Evolutionary conservation across 2,888 invertebrate species (phyloP), one percentile per base, ranked within the genome.

Genomic region (Lissocephala sabroskyi): DNA sequence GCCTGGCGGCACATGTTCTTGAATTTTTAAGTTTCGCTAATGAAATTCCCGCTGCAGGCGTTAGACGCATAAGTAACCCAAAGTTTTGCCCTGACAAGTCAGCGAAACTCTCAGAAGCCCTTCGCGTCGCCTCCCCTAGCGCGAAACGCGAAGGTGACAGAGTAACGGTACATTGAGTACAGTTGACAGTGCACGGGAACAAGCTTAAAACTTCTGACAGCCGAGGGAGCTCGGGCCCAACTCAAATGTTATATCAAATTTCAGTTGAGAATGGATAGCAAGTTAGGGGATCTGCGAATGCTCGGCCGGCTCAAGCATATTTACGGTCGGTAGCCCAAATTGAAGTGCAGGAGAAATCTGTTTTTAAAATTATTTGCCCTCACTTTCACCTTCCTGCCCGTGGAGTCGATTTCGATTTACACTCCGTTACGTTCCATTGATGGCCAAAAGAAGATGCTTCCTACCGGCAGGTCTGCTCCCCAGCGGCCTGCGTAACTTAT

Each of bases 1-100:
- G 11, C 2, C 13, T 10, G 10, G 10, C 59, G 56, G 73, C 62
- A 71, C 71, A 71, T 75, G 76, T 75, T 68, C 59, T 59, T 59
- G 65, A 75, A 57, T 62, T 68, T 68, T 62, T 73, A 68, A 68
- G 73, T 73, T 59, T 65, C 16, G 45, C 62, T 68, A 75, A 68
- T 68, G 68, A 76, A 75, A 67, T 67, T 71, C 59, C 51, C 54
- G 65, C 55, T 60, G 41, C 45, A 50, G 56, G 52, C 63, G 44
- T 35, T 45, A 37, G 56, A 45, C 50, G 16, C 16, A 16, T 35
- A 29, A 28, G 43, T 30, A 51, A 17, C 36, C 10, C 17, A 14
- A 43, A 29, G 18, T 45, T 29, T 19, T 40, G 36, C 50, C 19
- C 3, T 35, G 26, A 29, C 14, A 11, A 29, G 39, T 6, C 9